These are phyloP conservation scores for Liolophura sinensis DNA, from an alignment of 1,140 invertebrate species.

Conservation along the genomic window DNA sequence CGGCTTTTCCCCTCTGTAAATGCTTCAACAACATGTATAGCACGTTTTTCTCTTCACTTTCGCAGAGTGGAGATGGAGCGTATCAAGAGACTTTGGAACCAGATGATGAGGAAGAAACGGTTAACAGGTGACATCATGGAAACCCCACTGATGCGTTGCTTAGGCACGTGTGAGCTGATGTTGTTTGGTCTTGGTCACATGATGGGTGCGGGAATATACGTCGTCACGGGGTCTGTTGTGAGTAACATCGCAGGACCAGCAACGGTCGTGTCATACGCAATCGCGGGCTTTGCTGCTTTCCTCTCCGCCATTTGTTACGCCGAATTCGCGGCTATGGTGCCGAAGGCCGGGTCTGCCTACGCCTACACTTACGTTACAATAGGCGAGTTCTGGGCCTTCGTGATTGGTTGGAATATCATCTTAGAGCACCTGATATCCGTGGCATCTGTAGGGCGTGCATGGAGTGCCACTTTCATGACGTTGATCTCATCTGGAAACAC, in stretches of 20 bases:
- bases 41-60: too few relatives aligned
- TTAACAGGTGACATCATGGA: constrained; percentile 76
- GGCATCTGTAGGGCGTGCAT: constrained; percentile 23
- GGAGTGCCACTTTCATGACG: constrained; percentile 20
- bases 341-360: constrained; percentile 24
- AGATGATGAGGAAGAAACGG: constrained; percentile 82
- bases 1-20: too few relatives aligned
- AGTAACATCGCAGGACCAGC: constrained; percentile 70
- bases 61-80: too few relatives aligned
- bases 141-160: constrained; percentile 82
- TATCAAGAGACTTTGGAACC: constrained; percentile 61
- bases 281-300: constrained; percentile 81
- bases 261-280: constrained; percentile 79
- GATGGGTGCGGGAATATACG: constrained; percentile 74
- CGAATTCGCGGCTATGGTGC: constrained; percentile 75
- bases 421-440: constrained; percentile 49
- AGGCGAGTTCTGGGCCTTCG: constrained; percentile 18
- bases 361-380: constrained; percentile 20
- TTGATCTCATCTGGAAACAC: constrained; percentile 12
- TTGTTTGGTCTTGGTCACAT: constrained; percentile 82
- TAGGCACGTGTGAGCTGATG: constrained; percentile 76
- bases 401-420: constrained; percentile 33
- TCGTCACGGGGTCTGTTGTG: constrained; percentile 26
- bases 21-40: too few relatives aligned
- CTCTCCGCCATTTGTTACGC: constrained; percentile 85